Base-by-base conservation (phyloP, 1,140 invertebrate genomes). In the Camponotus vicinus region DNA sequence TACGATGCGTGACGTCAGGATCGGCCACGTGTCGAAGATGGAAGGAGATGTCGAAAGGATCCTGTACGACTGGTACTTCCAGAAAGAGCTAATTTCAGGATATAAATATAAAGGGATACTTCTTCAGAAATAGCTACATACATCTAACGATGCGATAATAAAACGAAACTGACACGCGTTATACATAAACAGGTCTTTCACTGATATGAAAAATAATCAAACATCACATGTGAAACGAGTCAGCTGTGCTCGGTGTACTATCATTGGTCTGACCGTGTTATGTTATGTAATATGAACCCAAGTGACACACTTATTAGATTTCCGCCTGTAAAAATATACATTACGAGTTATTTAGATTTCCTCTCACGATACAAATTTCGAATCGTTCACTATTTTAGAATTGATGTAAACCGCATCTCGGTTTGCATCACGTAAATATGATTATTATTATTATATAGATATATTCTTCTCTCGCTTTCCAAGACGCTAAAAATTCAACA, bases 1-100 rank as follows among this genome's bases (percentile, higher is more conserved):
- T 88, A 57, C 79, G 86, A 90, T 52, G 78, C 84, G 37, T 90
- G 89, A 90, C 83, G 89, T 90, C 83, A 88, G 57, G 8, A 52
- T 11, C 52, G 69, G 59, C 64, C 89, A 91, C 79, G 84, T 85
- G 90, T 91, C 89, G 63, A 89, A 85, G 75, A 86, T 75, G 78
- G 63, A 90, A 63, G 64, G 63, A 86, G 63, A 86, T 78, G 73
- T 88, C 73, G 79, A 6, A 13, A 55, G 45, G 86, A 52, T 88
- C 86, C 86, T 40, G 77, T 59, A 86, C 63, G 83, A 42, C 45
- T 69, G 49, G 66, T 85, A 76, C 42, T 88, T 90, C 78, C 73
- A 85, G 52, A 78, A 90, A 90, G 64, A 70, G 80, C 82, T 88
- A 82, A 83, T 88, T 88, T 88, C 71, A 88, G 61, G 40, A 88